Evolutionary conservation across 2,888 invertebrate species (phyloP).

Genomic region (Lasioglossum zephyrum): DNA sequence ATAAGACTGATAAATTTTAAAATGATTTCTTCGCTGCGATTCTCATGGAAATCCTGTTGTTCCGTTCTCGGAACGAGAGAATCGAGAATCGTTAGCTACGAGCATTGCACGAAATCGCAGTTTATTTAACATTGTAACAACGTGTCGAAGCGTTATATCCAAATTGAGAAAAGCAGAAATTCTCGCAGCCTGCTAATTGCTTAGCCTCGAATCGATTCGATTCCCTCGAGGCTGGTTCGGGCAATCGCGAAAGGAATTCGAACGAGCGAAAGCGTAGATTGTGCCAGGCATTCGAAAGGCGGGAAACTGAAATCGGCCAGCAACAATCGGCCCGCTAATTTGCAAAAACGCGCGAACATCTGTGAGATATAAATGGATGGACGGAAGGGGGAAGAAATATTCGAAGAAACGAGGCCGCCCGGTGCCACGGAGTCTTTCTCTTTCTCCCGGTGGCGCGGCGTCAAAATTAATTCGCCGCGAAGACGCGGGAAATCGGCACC

Average conservation of each 20-base stretch:
- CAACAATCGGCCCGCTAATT: slow-evolving; percentile 18
- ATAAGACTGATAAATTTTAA: neutral
- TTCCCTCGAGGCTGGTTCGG: neutral
- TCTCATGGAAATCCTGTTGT: neutral
- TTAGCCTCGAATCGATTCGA: neutral
- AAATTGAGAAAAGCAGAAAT: neutral
- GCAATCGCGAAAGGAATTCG: neutral
- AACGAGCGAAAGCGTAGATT: neutral
- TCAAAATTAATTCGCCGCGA: slow-evolving; percentile 23
- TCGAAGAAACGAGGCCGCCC: neutral
- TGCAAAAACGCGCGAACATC: slow-evolving; percentile 3
- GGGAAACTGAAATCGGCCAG: neutral
- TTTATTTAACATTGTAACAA: neutral
- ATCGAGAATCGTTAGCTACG: neutral
- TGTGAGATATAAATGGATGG: neutral
- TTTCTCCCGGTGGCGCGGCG: neutral
- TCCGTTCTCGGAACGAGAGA: neutral
- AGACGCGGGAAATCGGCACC: slow-evolving; percentile 10
- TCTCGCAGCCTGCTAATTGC: neutral
- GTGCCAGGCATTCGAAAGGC: neutral
- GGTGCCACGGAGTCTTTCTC: slow-evolving; percentile 1
- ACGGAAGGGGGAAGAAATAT: neutral
- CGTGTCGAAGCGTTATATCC: neutral
- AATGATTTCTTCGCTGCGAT: neutral
- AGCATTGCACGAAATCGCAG: too few relatives aligned